A percentile compares a stretch with the other conserved stretches of the same genome.
These are phyloP conservation scores for Cheirogaleus medius DNA, from an alignment of 2,113 vertebrate genomes.

Conservation along the genomic window DNA sequence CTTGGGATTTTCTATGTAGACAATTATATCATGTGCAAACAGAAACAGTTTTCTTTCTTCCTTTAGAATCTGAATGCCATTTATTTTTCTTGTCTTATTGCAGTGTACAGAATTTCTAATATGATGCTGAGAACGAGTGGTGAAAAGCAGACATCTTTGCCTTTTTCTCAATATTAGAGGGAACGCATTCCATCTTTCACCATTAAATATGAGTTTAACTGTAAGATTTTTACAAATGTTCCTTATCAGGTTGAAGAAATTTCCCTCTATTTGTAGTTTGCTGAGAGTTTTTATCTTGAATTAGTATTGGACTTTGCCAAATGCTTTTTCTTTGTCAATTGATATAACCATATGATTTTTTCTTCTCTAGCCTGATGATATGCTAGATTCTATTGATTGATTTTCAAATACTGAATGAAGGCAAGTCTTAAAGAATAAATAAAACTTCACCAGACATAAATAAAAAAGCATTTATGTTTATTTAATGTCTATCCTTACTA, in stretches of 20 bases:
- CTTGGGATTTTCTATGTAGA: not conserved
- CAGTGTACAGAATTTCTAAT: not conserved
- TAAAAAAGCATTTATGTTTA: not conserved
- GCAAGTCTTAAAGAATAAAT: not conserved
- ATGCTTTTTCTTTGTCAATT: too few relatives aligned
- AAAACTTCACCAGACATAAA: not conserved
- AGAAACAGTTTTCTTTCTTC: not conserved
- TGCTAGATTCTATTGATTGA: not conserved
- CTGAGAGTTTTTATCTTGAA: not conserved
- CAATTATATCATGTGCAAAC: not conserved
- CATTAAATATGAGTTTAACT: not conserved
- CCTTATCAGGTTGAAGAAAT: not conserved
- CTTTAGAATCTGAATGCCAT: not conserved
- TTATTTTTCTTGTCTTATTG: not conserved
- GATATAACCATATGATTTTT: not conserved
- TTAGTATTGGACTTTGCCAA: too few relatives aligned
- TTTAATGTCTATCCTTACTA: not conserved
- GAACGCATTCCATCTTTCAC: not conserved
- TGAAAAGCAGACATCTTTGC: not conserved
- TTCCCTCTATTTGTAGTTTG: not conserved
- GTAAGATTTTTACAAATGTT: not conserved
- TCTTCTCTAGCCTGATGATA: not conserved
- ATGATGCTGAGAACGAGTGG: not conserved
- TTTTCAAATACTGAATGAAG: not conserved
- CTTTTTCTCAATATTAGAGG: not conserved